Conservation (phyloP, 2,113 vertebrate genomes). For the Ramphastos sulfuratus region DNA sequence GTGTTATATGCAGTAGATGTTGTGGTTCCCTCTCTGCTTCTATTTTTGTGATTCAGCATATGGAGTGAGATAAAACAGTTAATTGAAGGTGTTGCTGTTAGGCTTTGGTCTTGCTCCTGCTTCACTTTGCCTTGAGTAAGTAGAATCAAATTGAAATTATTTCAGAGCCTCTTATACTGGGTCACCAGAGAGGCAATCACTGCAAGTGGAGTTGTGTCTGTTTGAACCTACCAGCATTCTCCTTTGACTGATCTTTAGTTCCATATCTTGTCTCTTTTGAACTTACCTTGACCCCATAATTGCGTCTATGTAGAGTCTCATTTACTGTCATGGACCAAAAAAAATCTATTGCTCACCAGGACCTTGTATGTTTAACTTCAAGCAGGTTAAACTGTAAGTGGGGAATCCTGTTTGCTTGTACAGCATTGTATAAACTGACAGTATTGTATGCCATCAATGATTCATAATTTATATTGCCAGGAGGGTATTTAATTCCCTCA, state of each 20-base stretch:
- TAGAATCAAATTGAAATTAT: neutral
- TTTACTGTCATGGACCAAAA: neutral
- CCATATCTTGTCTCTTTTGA: neutral
- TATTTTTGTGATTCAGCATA: neutral
- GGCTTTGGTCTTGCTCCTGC: neutral
- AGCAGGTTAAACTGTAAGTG: neutral
- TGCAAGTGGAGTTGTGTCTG: neutral
- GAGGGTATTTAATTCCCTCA: conserved; percentile 32
- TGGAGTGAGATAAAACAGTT: neutral
- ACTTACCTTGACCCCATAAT: neutral
- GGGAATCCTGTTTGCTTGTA: conserved; percentile 17
- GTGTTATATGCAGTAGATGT: neutral
- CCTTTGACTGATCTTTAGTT: neutral
- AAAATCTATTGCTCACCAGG: neutral
- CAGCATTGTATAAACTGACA: conserved; percentile 17
- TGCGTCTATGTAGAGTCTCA: neutral
- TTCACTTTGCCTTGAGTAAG: neutral
- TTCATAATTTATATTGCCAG: conserved; percentile 22
- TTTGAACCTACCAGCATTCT: neutral
- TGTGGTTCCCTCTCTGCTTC: neutral
- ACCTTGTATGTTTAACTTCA: neutral
- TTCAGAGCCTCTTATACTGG: neutral
- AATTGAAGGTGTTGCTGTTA: neutral
- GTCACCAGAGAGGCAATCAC: neutral
- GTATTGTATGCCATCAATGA: neutral